These are phyloP conservation scores for Eurypyga helias DNA, from an alignment of 2,113 vertebrate species.

Conservation along the genomic window DNA sequence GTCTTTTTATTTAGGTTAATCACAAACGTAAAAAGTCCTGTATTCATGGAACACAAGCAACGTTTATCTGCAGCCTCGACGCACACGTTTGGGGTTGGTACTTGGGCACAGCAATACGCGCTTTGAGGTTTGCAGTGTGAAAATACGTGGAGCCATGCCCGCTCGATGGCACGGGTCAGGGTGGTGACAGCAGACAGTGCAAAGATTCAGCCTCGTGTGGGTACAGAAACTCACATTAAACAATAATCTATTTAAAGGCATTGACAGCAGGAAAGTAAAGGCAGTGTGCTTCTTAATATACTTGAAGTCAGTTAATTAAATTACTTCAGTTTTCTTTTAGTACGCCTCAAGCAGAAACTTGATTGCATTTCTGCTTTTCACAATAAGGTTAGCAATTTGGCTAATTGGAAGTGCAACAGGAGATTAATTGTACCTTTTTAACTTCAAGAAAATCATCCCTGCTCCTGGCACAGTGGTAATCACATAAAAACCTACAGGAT, in stretches of 20 bases:
- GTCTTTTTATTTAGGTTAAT: not conserved
- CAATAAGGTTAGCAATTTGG: constrained; percentile 79
- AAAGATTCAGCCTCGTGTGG: not conserved
- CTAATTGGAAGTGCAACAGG: constrained; percentile 78
- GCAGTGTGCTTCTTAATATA: constrained; percentile 52
- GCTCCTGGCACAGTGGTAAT: constrained; percentile 41
- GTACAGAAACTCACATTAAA: not conserved
- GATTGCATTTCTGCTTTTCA: constrained; percentile 76
- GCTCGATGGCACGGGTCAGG: not conserved
- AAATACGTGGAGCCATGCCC: accelerated
- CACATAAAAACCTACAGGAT: not conserved
- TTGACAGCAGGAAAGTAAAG: constrained; percentile 33
- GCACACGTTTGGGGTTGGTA: not conserved
- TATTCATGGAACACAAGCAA: accelerated
- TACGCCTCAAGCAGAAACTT: constrained; percentile 73
- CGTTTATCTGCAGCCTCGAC: accelerated
- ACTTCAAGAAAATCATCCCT: constrained; percentile 67
- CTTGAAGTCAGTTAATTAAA: constrained; percentile 78
- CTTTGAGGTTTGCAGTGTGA: not conserved
- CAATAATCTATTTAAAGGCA: constrained; percentile 46
- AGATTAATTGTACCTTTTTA: constrained; percentile 79
- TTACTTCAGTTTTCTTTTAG: constrained; percentile 66
- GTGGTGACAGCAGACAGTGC: not conserved
- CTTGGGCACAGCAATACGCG: accelerated
- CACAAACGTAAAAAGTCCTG: not conserved